Percentiles rank a stretch among this genome's conserved stretches.
These are phyloP conservation scores for Drosophila biarmipes DNA, from an alignment of 1,140 invertebrate species.

Conservation along the genomic window DNA sequence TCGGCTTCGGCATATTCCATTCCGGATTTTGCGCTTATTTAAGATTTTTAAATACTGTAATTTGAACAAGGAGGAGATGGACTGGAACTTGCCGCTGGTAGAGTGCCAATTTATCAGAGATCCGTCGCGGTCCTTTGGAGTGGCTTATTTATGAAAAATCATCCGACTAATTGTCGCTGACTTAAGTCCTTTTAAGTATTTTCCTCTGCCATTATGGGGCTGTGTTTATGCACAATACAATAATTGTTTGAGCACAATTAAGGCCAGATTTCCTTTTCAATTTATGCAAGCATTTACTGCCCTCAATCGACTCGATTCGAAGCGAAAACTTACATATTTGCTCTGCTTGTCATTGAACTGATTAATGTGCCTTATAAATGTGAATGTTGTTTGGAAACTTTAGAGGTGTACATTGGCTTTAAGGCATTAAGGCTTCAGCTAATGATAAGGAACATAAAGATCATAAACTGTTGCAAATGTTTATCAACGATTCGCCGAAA, in stretches of 20 bases:
- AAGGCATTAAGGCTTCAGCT: too few species aligned
- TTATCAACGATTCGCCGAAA: too few species aligned
- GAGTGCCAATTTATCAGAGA: conserved; percentile 71
- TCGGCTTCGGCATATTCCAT: conserved; percentile 16
- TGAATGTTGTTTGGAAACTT: conserved; percentile 64
- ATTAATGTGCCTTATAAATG: conserved; percentile 62
- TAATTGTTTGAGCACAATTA: conserved; percentile 71
- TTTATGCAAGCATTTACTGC: conserved; percentile 74
- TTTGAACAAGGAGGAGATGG: conserved; percentile 30
- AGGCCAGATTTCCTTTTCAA: conserved; percentile 33
- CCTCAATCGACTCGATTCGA: conserved; percentile 41
- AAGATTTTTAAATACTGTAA: conserved; percentile 81
- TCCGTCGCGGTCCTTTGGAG: conserved; percentile 45
- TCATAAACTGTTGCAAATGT: too few species aligned
- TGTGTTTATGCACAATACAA: conserved; percentile 44
- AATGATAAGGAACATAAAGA: too few species aligned
- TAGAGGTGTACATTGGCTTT: conserved; percentile 1
- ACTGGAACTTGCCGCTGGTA: conserved; percentile 30
- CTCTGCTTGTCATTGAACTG: conserved; percentile 72
- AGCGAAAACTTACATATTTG: conserved; percentile 61
- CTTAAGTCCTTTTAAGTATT: conserved; percentile 44
- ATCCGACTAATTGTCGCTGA: conserved; percentile 59
- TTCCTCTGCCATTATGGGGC: conserved; percentile 27
- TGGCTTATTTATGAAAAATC: conserved; percentile 78
- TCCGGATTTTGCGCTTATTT: conserved; percentile 76